These are phyloP conservation scores for Pseudorhombus dupliciocellatus DNA, from an alignment of 2,113 vertebrate species.

Conservation along the genomic window DNA sequence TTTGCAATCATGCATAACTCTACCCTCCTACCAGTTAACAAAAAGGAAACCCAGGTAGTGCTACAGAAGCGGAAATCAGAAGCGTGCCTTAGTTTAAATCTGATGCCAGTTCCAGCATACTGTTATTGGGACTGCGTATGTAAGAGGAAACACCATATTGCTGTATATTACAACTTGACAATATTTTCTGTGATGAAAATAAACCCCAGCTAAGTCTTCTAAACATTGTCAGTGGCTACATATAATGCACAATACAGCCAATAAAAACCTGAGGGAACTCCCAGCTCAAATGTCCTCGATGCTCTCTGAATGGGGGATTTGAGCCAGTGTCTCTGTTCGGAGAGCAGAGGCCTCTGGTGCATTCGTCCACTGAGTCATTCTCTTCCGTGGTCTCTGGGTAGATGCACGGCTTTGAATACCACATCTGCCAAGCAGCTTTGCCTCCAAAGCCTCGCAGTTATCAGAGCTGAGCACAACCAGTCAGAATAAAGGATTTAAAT, in stretches of 20 bases:
- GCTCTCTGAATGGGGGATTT: background rate
- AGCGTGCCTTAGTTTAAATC: no score
- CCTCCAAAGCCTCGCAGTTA: constrained; percentile 14
- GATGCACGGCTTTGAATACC: background rate
- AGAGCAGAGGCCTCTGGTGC: background rate
- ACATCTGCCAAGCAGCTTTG: background rate
- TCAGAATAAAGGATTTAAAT: constrained; percentile 24
- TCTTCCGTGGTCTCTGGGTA: background rate
- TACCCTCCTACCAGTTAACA: no score
- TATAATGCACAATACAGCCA: no score
- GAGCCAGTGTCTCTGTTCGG: background rate
- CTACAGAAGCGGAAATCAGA: no score
- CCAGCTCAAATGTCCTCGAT: background rate
- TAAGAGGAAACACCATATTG: no score
- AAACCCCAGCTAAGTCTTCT: no score
- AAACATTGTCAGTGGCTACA: background rate
- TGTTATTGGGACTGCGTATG: no score
- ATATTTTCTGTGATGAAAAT: no score
- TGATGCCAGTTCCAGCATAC: no score
- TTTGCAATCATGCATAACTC: no score
- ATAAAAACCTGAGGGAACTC: background rate
- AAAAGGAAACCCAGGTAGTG: no score
- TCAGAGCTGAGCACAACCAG: constrained; percentile 13
- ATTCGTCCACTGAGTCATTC: background rate
- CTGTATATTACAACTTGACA: no score